Base-by-base conservation (phyloP, 2,888 invertebrate genomes). In the Nemoura dubitans region DNA sequence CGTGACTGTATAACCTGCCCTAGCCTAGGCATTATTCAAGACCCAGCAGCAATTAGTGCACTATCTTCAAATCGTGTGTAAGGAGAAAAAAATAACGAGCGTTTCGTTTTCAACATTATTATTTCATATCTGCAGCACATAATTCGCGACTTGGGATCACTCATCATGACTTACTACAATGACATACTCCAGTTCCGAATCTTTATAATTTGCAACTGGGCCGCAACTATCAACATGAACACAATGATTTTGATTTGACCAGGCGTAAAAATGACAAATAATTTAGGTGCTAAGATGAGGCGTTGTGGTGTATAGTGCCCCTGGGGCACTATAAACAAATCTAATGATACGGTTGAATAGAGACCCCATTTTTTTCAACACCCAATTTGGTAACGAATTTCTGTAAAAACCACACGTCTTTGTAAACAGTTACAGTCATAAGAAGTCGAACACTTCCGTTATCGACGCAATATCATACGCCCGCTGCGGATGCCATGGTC, bases 301-400 rank as follows among this genome's bases (percentile, higher is more conserved):
- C 14, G 36, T 6, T 36, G 36, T 59, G 6, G 10, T 21, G 14
- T 36, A 36, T 36, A 36, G 36, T 36, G 10, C 14, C 59, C 59
- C 21, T 21, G 21, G 59, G 59, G 59, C 59, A 14, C 14, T 59
- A 59, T 59, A 59, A 59, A 59, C 59, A 59, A 21, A 59, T 59
- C 59, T 59, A 59, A 59, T 59, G 59, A 59, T 21, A 59, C 59
- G 59, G 59, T 59, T 21, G 59, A 59, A 59, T 14, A 59, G 59
- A 59, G 59, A 59, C 59, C 59, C 21, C 14, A 59, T 59, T 59
- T 59, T 59, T 59, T 59, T 21, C 59, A 21, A 16, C 59, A 59
- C 59, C 59, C 59, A 59, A 59, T 59, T 59, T 59, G 59, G 59
- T 2, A 59, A 59, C 59, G 59, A 59, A 59, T 59, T 59, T 59